Conservation (phyloP, 2,888 invertebrate species). For the Amphipyra berbera region DNA sequence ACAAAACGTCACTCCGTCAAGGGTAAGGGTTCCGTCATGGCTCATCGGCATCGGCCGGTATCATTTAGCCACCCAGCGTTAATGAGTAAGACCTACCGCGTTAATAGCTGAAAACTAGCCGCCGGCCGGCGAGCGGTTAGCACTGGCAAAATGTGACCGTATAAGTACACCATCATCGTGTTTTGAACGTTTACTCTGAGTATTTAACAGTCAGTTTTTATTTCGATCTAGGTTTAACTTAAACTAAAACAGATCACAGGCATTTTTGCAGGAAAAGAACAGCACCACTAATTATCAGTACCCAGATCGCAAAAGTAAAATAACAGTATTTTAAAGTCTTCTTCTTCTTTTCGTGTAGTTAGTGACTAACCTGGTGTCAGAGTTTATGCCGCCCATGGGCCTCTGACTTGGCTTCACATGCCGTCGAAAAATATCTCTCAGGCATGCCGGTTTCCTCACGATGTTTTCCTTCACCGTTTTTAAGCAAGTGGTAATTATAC, state of each 20-base stretch:
- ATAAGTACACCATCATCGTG: slow-evolving; percentile 62
- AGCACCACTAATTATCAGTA: too few species aligned
- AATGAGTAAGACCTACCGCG: slow-evolving; percentile 87
- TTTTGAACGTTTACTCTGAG: slow-evolving; percentile 53
- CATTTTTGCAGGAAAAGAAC: too few species aligned
- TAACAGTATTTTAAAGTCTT: too few species aligned
- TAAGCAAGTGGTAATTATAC: too few species aligned
- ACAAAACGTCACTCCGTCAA: slow-evolving; percentile 59
- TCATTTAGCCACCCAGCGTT: slow-evolving; percentile 83
- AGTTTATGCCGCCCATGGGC: too few species aligned
- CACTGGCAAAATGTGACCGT: slow-evolving; percentile 71
- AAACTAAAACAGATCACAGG: background rate
- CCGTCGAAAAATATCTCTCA: too few species aligned
- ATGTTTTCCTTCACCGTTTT: too few species aligned
- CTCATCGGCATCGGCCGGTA: slow-evolving; percentile 71
- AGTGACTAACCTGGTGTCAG: too few species aligned
- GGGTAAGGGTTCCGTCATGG: slow-evolving; percentile 65
- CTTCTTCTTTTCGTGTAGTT: too few species aligned
- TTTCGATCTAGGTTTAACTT: background rate
- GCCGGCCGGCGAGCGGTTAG: slow-evolving; percentile 76
- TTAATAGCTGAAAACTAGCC: slow-evolving; percentile 88
- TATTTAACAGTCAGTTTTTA: slow-evolving; percentile 37
- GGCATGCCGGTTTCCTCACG: too few species aligned
- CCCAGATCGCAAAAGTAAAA: too few species aligned
- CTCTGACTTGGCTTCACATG: too few species aligned